A percentile compares a stretch with the other conserved stretches of the same genome.
phyloP scores from a whole-genome alignment of 2,113 vertebrate species.

The Morone saxatilis region DNA sequence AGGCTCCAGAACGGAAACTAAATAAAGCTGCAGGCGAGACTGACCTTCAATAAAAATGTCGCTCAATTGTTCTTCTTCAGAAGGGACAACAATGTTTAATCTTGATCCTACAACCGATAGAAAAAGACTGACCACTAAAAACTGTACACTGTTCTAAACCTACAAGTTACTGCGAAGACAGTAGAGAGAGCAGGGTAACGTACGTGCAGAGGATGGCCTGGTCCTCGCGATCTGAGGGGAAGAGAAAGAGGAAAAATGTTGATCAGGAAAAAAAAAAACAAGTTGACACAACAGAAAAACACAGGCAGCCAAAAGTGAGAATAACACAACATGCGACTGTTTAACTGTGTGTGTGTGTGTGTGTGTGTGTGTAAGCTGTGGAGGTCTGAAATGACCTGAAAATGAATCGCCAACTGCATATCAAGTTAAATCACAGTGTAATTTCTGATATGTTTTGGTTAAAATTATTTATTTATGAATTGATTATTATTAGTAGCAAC shows the following conservation, averaged over 20 bases:
- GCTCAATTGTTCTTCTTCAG: not conserved
- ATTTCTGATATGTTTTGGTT: no score
- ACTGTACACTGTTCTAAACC: not conserved
- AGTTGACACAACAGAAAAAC: not conserved
- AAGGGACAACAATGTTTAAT: not conserved
- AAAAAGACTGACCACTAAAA: not conserved
- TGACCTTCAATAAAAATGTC: not conserved
- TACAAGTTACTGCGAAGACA: not conserved
- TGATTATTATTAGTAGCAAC: not conserved
- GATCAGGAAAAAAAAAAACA: not conserved
- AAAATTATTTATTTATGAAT: not conserved
- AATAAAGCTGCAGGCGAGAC: not conserved
- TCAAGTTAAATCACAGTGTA: not conserved
- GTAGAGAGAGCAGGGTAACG: conserved; percentile 23
- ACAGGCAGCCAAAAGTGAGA: not conserved
- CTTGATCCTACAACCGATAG: not conserved
- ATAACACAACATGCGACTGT: not conserved
- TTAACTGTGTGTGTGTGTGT: not conserved
- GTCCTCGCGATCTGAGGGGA: conserved; percentile 82
- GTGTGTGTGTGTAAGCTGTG: not conserved
- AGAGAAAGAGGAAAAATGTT: conserved; percentile 13
- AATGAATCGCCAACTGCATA: not conserved
- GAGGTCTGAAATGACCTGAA: not conserved
- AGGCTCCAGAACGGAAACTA: not conserved
- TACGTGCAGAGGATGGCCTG: conserved; percentile 87